Evolutionary conservation across 2,888 invertebrate genomes (phyloP).

Genomic region (Netelia melanura): DNA sequence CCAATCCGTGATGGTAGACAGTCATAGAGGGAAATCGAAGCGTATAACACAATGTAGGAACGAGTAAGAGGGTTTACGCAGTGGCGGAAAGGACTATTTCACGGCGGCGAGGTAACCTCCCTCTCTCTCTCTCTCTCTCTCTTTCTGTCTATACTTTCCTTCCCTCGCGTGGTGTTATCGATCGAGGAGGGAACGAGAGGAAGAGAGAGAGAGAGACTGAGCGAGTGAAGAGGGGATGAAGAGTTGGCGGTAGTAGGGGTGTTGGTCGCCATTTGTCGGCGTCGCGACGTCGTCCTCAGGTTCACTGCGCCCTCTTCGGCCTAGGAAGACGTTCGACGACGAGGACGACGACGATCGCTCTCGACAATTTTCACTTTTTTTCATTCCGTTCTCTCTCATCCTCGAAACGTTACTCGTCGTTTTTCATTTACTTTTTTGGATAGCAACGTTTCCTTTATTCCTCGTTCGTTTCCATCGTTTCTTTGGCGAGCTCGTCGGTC

Average conservation of each 20-base stretch:
- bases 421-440: too few relatives aligned
- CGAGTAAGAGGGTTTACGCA: constrained; percentile 38
- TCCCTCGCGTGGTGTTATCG: constrained; percentile 55
- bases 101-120: neutral
- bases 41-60: neutral
- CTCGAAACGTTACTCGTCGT: neutral
- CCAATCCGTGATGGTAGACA: neutral
- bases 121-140: neutral
- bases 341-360: neutral
- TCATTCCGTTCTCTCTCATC: neutral
- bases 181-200: constrained; percentile 38
- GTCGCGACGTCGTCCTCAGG: constrained; percentile 76
- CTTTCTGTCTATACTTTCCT: constrained; percentile 14
- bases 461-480: too few relatives aligned
- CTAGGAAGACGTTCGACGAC: constrained; percentile 57
- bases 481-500: neutral
- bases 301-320: constrained; percentile 78
- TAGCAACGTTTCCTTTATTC: too few relatives aligned
- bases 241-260: constrained; percentile 9
- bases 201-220: constrained; percentile 13
- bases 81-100: constrained; percentile 51
- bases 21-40: constrained; percentile 34
- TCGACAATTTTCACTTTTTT: constrained; percentile 25
- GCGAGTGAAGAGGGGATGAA: constrained; percentile 21
- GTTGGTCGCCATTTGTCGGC: constrained; percentile 77